Percentiles rank a stretch among this genome's conserved stretches.
Evolutionary conservation across 2,113 vertebrate genomes (phyloP).

Genomic region (Limnothrissa miodon): DNA sequence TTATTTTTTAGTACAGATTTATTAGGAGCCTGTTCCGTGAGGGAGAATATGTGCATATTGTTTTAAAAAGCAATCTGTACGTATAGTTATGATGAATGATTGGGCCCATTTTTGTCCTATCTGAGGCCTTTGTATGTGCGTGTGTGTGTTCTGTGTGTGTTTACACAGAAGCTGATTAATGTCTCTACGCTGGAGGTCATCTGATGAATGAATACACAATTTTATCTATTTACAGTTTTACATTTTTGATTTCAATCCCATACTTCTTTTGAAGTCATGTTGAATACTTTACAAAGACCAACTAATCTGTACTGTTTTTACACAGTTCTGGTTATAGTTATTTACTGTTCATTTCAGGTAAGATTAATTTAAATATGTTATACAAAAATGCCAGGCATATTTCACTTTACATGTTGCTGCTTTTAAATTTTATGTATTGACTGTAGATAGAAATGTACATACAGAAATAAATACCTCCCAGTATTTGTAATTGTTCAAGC

Average conservation of each 20-base stretch:
- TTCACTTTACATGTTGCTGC: slow-evolving; percentile 53
- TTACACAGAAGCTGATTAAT: background rate
- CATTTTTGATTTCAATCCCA: background rate
- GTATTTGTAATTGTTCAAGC: background rate
- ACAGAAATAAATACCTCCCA: slow-evolving; percentile 9
- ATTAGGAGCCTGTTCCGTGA: background rate
- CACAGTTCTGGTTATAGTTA: background rate
- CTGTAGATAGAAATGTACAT: slow-evolving; percentile 57
- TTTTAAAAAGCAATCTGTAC: background rate
- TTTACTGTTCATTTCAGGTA: slow-evolving; percentile 10
- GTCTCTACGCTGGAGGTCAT: background rate
- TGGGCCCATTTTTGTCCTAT: background rate
- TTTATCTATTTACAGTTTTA: background rate
- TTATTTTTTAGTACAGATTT: background rate
- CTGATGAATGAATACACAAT: slow-evolving; percentile 2
- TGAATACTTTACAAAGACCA: background rate
- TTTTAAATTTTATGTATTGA: slow-evolving; percentile 44
- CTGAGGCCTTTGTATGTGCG: background rate
- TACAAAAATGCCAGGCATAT: slow-evolving; percentile 57
- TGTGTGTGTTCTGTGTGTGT: background rate
- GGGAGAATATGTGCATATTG: background rate
- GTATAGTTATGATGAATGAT: background rate
- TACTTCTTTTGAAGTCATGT: background rate
- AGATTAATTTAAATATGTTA: background rate
- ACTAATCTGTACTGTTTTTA: background rate